Conservation (phyloP, 2,888 invertebrate species). For the Scaptomyza polygonia region DNA sequence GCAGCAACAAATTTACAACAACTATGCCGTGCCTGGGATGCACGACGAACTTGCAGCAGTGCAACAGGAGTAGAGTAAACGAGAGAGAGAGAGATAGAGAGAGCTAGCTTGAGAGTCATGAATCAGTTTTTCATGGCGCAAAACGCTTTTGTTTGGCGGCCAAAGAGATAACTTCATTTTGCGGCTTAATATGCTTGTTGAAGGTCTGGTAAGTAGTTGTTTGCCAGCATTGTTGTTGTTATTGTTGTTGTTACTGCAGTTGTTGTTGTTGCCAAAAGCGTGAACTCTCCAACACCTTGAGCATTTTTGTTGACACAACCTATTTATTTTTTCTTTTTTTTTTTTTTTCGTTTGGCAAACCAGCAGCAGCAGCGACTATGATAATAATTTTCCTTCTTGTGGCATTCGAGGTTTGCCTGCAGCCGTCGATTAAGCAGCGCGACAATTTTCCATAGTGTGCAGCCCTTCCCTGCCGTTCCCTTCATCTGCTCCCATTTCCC, state of each 20-base stretch:
- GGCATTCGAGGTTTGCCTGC: conserved; percentile 52
- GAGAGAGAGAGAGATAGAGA: too few species aligned
- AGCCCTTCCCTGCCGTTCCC: conserved; percentile 1
- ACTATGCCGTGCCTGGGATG: conserved; percentile 74
- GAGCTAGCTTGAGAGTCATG: conserved; percentile 58
- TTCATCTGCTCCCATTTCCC: not conserved
- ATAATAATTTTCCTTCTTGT: conserved; percentile 72
- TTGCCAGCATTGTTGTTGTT: conserved; percentile 51
- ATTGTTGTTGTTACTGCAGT: conserved; percentile 56
- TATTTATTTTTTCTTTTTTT: conserved; percentile 40
- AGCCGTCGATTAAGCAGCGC: conserved; percentile 77
- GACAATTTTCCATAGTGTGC: conserved; percentile 76
- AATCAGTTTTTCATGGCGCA: conserved; percentile 78
- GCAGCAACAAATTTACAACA: conserved; percentile 81
- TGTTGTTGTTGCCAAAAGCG: conserved; percentile 71
- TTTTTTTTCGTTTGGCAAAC: conserved; percentile 25
- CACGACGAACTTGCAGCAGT: conserved; percentile 60
- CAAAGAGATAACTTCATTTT: conserved; percentile 78
- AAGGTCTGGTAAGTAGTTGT: conserved; percentile 75
- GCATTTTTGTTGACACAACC: conserved; percentile 78
- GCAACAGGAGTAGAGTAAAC: conserved; percentile 1
- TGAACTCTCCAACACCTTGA: conserved; percentile 77
- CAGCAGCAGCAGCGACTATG: conserved; percentile 45
- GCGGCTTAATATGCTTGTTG: conserved; percentile 79
- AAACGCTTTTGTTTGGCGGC: conserved; percentile 70